Percentiles rank a stretch among this genome's conserved stretches.
Evolutionary conservation across 2,113 vertebrate species (phyloP).

Genomic region (Ctenodactylus gundi): DNA sequence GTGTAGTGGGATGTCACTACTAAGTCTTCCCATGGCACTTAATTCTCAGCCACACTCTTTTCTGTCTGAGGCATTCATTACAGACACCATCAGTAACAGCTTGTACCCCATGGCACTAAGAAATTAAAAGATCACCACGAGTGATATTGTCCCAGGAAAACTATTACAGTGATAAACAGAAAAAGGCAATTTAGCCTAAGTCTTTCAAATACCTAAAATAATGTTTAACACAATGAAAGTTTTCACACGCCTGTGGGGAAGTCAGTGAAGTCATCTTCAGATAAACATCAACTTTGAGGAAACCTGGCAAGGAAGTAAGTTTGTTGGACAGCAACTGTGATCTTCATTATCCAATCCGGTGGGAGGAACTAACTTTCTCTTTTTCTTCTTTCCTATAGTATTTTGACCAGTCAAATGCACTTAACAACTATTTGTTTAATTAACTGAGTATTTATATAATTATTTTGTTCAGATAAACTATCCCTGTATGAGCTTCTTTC

Average conservation of each 20-base stretch:
- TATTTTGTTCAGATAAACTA: neutral
- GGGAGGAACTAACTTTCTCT: conserved; percentile 61
- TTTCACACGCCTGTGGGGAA: conserved; percentile 80
- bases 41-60: neutral
- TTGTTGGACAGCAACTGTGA: conserved; percentile 62
- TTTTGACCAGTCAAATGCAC: neutral
- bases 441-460: neutral
- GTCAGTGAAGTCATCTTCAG: conserved; percentile 70
- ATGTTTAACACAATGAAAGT: conserved; percentile 73
- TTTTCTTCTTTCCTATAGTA: neutral
- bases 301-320: neutral
- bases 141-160: conserved; percentile 66
- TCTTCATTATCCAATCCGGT: conserved; percentile 70
- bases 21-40: neutral
- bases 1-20: neutral
- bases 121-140: conserved; percentile 80
- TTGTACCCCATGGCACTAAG: conserved; percentile 49
- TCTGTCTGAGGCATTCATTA: conserved; percentile 32
- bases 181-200: conserved; percentile 56
- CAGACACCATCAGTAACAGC: conserved; percentile 10
- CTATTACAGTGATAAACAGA: conserved; percentile 64
- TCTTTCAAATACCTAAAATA: conserved; percentile 73
- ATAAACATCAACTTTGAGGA: conserved; percentile 65
- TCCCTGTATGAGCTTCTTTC: neutral
- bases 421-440: neutral